phyloP scores from a whole-genome alignment of 2,113 vertebrate species.

The Corvus cornix region DNA sequence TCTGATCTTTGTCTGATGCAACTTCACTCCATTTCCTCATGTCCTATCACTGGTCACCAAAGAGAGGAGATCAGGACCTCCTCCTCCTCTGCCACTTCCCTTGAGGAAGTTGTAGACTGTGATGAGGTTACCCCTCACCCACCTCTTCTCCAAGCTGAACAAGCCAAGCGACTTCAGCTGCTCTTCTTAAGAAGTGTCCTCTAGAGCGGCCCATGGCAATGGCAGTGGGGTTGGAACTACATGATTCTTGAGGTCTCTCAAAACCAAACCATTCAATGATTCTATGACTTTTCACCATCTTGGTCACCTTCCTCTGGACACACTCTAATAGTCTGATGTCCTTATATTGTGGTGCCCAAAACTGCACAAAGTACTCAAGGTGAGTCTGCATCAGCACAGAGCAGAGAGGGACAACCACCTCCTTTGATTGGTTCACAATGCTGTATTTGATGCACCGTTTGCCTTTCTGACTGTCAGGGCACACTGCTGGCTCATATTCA shows the following conservation, averaged over 20 bases:
- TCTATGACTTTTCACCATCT: not conserved
- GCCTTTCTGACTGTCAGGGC: not conserved
- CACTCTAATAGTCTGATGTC: not conserved
- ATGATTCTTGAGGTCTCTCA: too few relatives aligned
- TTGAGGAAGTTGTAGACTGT: not conserved
- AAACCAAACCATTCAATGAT: not conserved
- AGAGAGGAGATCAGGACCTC: not conserved
- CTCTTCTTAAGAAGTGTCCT: not conserved
- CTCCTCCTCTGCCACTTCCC: accelerated
- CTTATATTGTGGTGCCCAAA: not conserved
- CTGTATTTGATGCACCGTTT: not conserved
- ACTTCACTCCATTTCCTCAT: not conserved
- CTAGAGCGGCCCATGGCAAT: not conserved
- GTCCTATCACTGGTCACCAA: not conserved
- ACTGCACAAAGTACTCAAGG: not conserved
- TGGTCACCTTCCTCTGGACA: not conserved
- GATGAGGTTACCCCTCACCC: not conserved
- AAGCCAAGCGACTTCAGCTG: not conserved
- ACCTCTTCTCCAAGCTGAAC: not conserved
- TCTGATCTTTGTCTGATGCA: not conserved
- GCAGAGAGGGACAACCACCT: not conserved
- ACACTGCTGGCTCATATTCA: not conserved
- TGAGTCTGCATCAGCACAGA: not conserved
- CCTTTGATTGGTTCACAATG: not conserved
- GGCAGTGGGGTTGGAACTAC: not conserved